Evolutionary conservation across 64 coral and sea anemone species (phyloP), one percentile per base, ranked within the genome.

Genomic region (Pocillopora damicornis): DNA sequence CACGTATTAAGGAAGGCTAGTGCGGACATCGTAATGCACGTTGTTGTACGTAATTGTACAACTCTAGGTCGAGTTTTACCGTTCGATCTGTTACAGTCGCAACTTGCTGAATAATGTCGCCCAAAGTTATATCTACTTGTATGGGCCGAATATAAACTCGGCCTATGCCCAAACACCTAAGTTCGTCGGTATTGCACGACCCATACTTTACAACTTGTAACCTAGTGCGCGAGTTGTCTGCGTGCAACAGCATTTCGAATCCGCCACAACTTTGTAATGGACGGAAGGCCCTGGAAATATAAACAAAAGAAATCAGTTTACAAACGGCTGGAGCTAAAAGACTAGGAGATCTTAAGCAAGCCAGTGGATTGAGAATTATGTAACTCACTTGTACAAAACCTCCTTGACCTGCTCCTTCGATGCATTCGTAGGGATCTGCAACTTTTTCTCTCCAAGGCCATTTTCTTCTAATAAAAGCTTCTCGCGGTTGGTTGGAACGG

Each of bases 151-250:
- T 77, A 80, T 87, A 92, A 58, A 92, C 78, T 56, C 83, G 13
- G 5, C 90, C 90, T 42, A 83, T 92, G 11, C 90, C 85, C 61
- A 88, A 75, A 69, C 76, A 92, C 60, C 84, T 80, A 1, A 92
- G 25, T 3, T 88, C 84, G 18, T 88, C 91, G 4, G 86, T 76
- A 20, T 35, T 20, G 67, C 91, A 92, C 13, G 64, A 60, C 10
- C 89, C 79, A 38, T 72, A 58, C 37, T 78, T 76, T 20, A 92
- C 85, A 5, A 92, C 65, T 18, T 66, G 62, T 11, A 92, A 61
- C 37, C 88, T 63, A 18, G 51, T 92, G 11, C 83, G 62, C n/a
- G 73, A 87, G 34, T 86, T 79, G 51, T 92, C 76, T 60, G 79
- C 59, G n/a, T n/a, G n/a, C n/a, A n/a, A n/a, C n/a, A n/a, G n/a